Evolutionary conservation across 2,113 vertebrate species (phyloP), one percentile per base, ranked within the genome.

Genomic region (Rostratula benghalensis): DNA sequence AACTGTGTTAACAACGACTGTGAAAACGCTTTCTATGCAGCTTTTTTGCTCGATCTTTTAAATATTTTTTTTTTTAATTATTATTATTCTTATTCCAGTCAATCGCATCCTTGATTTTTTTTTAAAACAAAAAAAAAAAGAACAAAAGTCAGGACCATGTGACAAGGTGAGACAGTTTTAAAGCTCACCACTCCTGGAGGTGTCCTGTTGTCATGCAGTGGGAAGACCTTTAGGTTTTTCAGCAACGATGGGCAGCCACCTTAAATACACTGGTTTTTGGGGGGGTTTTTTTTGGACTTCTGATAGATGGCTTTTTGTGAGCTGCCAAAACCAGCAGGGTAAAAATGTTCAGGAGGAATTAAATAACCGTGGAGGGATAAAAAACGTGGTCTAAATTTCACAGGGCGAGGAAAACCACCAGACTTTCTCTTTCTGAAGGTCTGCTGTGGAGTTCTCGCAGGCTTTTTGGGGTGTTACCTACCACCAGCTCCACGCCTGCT

Each of bases 1-100:
- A 91, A 79, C 45, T 82, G 31, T 78, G 86, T 89, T 89, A 53
- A 79, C 83, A 65, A 78, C 22, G 67, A 92, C 94, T 95, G 89
- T 97, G 95, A 96, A 94, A 87, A 84, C 82, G 74, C 86, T 92
- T 94, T 91, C 87, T 94, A 57, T 92, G 89, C 77, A 94, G 81
- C 41, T 94, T 87, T 94, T 92, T 68, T 92, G 53, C 71, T 96
- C 77, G 79, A 39, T 76, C 67, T 88, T 92, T 70, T 51, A 70
- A 69, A 25, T 78, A 45, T 53, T 84, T 92, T 94, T 82, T 84
- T 92, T 95, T 86, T 53, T 87, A 92, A 94, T 86, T 48, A 84
- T 87, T 93, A 94, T 86, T 48, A 84, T 84, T 93, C 82, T 84
- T 94, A 77, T 23, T 93, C 31, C 20, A 51, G 25, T 87, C 84